Base-by-base conservation (phyloP, 2,888 invertebrate genomes). In the Agonopterix subpropinquella region DNA sequence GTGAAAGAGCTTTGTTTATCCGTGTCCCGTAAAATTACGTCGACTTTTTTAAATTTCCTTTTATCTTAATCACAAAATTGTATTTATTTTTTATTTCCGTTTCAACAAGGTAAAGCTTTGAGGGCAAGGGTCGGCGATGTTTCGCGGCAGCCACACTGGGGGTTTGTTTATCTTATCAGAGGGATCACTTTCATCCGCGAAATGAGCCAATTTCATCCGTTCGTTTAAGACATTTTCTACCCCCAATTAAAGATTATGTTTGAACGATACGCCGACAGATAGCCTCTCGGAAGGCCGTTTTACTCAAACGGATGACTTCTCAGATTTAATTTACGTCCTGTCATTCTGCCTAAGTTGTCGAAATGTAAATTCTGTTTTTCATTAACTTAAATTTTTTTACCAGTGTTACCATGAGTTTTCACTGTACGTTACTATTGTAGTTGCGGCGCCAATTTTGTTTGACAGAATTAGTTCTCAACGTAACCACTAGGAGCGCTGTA, bases 111-210 rank as follows among this genome's bases (percentile, higher is more conserved):
- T 52, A 48, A n/a, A 13, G 11, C 42, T 42, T 11, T 42, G 8
- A 42, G 41, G 36, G 46, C 44, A 47, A 50, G 52, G 56, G 54
- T 53, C 51, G 39, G 52, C 46, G 43, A 41, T 50, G 47, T 44
- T 49, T 41, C 53, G 50, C 42, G 44, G 57, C 49, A 37, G 43
- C 43, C 37, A 36, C 43, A 36, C 43, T 55, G 62, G 61, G 60
- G 61, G 63, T 64, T 67, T 68, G 67, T 66, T 67, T 67, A 66
- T 58, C 56, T 67, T 67, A 68, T 69, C 70, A 62, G 64, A 62
- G 61, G 57, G 59, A 65, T 65, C 67, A 59, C 62, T 67, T 61
- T 56, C 59, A 59, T 58, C 61, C 63, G 53, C 63, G 57, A 58
- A 66, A 65, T 65, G 64, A 63, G 61, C 62, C 57, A 60, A 64